phyloP scores from a whole-genome alignment of 2,113 vertebrate genomes.

The Oenanthe oenanthe region DNA sequence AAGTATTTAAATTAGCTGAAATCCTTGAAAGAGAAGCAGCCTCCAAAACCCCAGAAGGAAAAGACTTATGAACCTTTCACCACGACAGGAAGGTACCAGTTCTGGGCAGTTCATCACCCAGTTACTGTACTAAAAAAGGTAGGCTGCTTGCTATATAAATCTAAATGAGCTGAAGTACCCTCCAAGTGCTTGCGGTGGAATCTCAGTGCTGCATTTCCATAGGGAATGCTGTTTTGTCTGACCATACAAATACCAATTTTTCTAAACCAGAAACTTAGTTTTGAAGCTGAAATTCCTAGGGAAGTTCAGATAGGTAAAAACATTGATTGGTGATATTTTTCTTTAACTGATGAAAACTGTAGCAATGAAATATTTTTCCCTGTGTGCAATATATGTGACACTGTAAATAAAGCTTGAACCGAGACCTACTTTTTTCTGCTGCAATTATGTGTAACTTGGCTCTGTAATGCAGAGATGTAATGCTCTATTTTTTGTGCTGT shows the following conservation, averaged over 20 bases:
- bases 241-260: not conserved
- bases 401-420: not conserved
- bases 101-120: not conserved
- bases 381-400: not conserved
- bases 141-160: not conserved
- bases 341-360: not conserved
- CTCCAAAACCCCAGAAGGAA: not conserved
- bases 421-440: slow-evolving; percentile 33
- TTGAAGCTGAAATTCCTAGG: not conserved
- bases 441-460: slow-evolving; percentile 18
- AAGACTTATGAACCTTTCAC: not conserved
- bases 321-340: not conserved
- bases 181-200: not conserved
- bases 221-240: not conserved
- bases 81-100: not conserved
- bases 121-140: not conserved
- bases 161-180: not conserved
- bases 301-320: not conserved
- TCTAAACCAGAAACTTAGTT: not conserved
- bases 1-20: not conserved
- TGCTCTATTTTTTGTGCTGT: slow-evolving; percentile 28
- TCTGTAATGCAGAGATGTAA: slow-evolving; percentile 16
- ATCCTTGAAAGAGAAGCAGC: not conserved
- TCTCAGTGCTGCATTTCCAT: not conserved
- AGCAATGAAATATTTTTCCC: not conserved